Base-by-base conservation (phyloP, 2,113 vertebrate genomes). In the Chamaea fasciata region DNA sequence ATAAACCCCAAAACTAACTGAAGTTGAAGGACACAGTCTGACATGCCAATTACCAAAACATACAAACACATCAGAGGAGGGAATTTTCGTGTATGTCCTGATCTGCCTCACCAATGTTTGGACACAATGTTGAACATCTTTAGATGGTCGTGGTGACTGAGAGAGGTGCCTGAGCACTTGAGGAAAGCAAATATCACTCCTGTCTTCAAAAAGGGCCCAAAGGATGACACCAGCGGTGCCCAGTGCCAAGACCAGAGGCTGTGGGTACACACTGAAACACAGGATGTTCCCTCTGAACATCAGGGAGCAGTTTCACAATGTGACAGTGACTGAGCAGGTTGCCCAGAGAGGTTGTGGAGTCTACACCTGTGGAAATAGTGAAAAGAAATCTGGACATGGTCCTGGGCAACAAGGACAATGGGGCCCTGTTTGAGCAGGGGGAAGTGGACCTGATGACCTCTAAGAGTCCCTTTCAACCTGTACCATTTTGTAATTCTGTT, bases 81-180 rank as follows among this genome's bases (percentile, higher is more conserved):
- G 14, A 14, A 11, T 56, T 52, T 2, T n/a, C n/a, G 1, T 44
- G 0, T 47, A 17, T 0, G 0, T 75, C 47, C 52, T 85, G 75
- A 67, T 11, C 46, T 42, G n/a, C 37, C 15, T n/a, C 22, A n/a
- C 35, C 15, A 70, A 7, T 12, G 2, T 64, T 24, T 46, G 50
- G n/a, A 20, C 35, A 55, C 39, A 9, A 22, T 2, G 5, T 5
- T 62, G 55, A 59, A 49, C 18, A 18, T 46, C n/a, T 74, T 30
- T 39, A 42, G 42, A 37, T 35, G 44, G 16, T 57, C 6, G 1
- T 41, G 64, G 64, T 63, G 41, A 69, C 28, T 6, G 8, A 24
- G 42, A 55, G 60, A 60, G 44, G 24, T 83, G n/a, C 68, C 47
- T 68, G 56, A 70, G 35, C 65, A 50, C 6, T 65, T 31, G 7